Base-by-base conservation (phyloP, 2,888 invertebrate species). In the Mamestra brassicae region DNA sequence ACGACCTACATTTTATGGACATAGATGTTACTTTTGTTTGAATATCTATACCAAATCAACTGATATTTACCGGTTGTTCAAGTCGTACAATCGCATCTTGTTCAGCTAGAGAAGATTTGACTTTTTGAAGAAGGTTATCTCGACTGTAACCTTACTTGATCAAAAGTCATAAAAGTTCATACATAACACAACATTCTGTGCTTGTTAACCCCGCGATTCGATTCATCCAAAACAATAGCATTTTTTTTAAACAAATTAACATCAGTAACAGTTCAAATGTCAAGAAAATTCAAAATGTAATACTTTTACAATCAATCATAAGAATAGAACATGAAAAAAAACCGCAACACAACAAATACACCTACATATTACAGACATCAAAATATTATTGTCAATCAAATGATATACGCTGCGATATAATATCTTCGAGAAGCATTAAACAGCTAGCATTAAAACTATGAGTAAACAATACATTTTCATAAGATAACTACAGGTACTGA, bases 321-420 rank as follows among this genome's bases (percentile, higher is more conserved):
- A 80, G 57, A 47, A 57, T 34, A 55, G 10, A 47, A 64, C 54
- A 71, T 58, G 65, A 58, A 60, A 52, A 0, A 26, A 50, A 71
- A 64, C 11, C 55, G 58, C 42, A 72, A 54, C 38, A 76, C 52
- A 62, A 52, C 54, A 52, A 60, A 71, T 50, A 69, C 58, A 75
- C 54, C 54, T 45, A n/a, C 6, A 11, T 6, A 62, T 34, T 45
- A 42, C 65, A 34, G 60, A 83, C 76, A 83, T 42, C 61, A 72
- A 76, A 81, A 70, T 61, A 80, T 90, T 91, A 90, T 91, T 91
- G 90, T 90, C 90, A 84, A 84, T 80, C 26, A 88, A 88, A 88
- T 89, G 84, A 89, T 90, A 89, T 89, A 89, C 45, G 74, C 71
- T 64, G 76, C 65, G 63, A 75, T 74, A 74, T 58, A 70, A 75